Percentiles rank a stretch among this genome's conserved stretches.
Evolutionary conservation across 2,113 vertebrate species (phyloP).

Genomic region (Lophotis ruficrista): DNA sequence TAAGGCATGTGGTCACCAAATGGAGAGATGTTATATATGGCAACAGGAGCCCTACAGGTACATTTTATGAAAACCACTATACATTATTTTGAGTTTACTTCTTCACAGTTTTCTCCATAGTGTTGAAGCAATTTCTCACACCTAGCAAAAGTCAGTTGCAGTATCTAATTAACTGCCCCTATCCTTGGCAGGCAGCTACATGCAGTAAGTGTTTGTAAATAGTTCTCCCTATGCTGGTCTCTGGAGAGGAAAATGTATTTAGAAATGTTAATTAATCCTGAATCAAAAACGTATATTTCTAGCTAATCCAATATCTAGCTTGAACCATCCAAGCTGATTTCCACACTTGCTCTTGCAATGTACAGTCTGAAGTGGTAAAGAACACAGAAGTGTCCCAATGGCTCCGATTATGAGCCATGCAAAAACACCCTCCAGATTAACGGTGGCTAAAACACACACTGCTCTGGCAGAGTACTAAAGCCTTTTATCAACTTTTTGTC

Average conservation of each 20-base stretch:
- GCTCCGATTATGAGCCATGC: not conserved
- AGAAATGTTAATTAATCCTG: not conserved
- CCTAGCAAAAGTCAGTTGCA: not conserved
- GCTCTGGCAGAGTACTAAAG: not conserved
- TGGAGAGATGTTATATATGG: not conserved
- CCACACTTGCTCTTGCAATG: not conserved
- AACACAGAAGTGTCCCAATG: not conserved
- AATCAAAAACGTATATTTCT: not conserved
- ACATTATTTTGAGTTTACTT: not conserved
- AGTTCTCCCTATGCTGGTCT: not conserved
- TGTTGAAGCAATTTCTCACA: not conserved
- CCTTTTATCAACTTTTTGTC: not conserved
- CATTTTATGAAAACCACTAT: not conserved
- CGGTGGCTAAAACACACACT: not conserved
- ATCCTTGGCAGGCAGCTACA: not conserved
- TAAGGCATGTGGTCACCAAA: not conserved
- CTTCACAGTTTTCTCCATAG: not conserved
- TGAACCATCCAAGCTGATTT: not conserved
- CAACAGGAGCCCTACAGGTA: not conserved
- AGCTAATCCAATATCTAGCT: not conserved
- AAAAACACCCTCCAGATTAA: not conserved
- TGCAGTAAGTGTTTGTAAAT: not conserved
- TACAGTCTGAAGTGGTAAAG: not conserved
- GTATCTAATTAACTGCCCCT: not conserved
- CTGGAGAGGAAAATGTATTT: not conserved